Evolutionary conservation across 2,888 invertebrate genomes (phyloP), one percentile per base, ranked within the genome.

Genomic region (Proisotoma minuta): DNA sequence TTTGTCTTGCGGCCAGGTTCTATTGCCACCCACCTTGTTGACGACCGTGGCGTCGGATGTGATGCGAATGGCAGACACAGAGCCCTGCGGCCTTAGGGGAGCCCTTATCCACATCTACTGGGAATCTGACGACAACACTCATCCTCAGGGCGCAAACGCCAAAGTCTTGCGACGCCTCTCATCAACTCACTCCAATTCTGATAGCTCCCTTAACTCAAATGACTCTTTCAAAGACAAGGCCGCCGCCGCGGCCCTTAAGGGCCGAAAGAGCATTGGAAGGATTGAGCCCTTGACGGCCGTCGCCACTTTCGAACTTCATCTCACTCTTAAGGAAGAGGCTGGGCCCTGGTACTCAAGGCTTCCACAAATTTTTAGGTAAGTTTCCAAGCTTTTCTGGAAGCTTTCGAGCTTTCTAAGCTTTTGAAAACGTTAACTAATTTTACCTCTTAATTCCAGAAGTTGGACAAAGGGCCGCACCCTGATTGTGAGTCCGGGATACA

Each of bases 311-410:
- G 93, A 94, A 80, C 83, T 94, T 75, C 89, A 88, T 79, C 82
- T 94, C 72, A 92, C 90, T 57, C 82, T 94, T 73, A 89, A 89
- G 78, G 91, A 91, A 78, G 89, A 91, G 76, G 85, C 86, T 65
- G 86, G 88, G 75, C 87, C 89, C 77, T 93, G 93, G 93, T 88
- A 88, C 74, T 87, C 87, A 75, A 83, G 88, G 77, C 82, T 93
- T 79, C 90, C 91, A 78, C 91, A 91, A 79, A 89, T 93, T 80
- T 83, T 93, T 79, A 91, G 90, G 91, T 91, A 80, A 88, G 8
- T 34, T 34, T 34, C 85, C 27, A 12, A 47, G 22, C 52, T 15
- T 48, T 43, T 43, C 47, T 8, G 5, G 34, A 10, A 34, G 18
- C 12, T 5, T 47, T 10, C 20, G 47, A 47, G 20, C n/a, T n/a